Evolutionary conservation across 2,797 vertebrate genomes (phyloP), one percentile per base, ranked within the genome.

Genomic region (Cichlasoma orientale): DNA sequence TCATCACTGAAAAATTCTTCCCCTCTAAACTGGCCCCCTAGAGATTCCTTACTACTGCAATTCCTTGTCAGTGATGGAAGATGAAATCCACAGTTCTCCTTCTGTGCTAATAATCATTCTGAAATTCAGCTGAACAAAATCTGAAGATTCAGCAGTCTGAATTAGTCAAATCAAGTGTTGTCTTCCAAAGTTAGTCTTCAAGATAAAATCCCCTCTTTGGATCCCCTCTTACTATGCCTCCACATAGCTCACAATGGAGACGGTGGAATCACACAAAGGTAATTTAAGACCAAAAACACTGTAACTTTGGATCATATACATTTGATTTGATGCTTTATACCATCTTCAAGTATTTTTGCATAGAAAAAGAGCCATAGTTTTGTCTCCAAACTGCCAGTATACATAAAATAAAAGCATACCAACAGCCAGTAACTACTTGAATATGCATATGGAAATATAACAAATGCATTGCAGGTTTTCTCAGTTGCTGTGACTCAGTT

Each of bases 61-160:
- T 63, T 36, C 36, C n/a, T 41, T 31, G 36, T 25, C 33, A 55
- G 56, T 25, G 50, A 72, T 18, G 38, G 23, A 29, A 82, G 44
- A 80, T 25, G 47, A 31, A 77, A 68, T 56, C 58, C 41, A 75
- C 19, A 36, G 18, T 36, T 33, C 25, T 71, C 12, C 16, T 52
- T 58, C 61, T 47, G 47, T 19, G 31, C 4, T 53, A 11, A 68
- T 77, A 59, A 25, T 33, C 19, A 78, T 74, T 79, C 59, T 52
- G 18, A 78, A 72, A 56, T 70, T 71, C 44, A 76, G 56, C 52
- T 76, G 36, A 74, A 54, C 52, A 33, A 58, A 72, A 72, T 56
- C 25, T n/a, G 54, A 76, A 21, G 56, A 74, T 53, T 71, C 27
- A 74, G 77, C 21, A 70, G 16, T 53, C 41, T 72, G 29, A 69